A percentile compares a stretch with the other conserved stretches of the same genome.
Conservation (phyloP, 1,140 invertebrate genomes). For the Heliconius hewitsoni region DNA sequence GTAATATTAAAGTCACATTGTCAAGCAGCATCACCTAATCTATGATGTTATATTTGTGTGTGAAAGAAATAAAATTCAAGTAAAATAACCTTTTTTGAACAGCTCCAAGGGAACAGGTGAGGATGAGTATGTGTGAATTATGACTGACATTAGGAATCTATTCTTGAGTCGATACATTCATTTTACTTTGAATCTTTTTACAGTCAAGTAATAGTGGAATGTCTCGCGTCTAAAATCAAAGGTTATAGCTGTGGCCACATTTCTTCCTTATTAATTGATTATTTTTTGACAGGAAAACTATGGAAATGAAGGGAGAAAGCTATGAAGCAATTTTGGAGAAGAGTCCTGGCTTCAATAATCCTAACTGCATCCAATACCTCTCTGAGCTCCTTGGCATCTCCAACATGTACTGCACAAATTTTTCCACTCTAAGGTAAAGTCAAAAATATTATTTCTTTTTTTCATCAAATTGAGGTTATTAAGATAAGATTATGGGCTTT, state of each 20-base stretch:
- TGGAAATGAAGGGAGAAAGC: constrained; percentile 89
- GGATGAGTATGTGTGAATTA: constrained; percentile 77
- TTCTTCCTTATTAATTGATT: constrained; percentile 36
- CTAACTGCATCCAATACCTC: constrained; percentile 91
- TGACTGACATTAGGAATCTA: constrained; percentile 66
- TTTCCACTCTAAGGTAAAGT: constrained; percentile 87
- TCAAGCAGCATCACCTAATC: constrained; percentile 72
- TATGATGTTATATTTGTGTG: constrained; percentile 78
- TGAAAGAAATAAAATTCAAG: constrained; percentile 76
- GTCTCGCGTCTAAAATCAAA: constrained; percentile 52
- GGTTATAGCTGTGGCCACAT: constrained; percentile 40
- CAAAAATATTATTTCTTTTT: neutral
- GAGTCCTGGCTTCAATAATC: constrained; percentile 94
- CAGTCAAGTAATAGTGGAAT: constrained; percentile 52
- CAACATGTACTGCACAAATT: constrained; percentile 87
- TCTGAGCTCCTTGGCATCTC: constrained; percentile 87
- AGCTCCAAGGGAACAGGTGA: constrained; percentile 79
- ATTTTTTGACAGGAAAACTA: constrained; percentile 86
- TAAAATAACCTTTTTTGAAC: constrained; percentile 80
- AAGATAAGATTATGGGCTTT: too few species aligned
- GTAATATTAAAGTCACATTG: constrained; percentile 77
- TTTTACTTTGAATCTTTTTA: constrained; percentile 50
- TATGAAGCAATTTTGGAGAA: constrained; percentile 93
- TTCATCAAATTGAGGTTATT: neutral
- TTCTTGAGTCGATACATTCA: constrained; percentile 55